phyloP scores from a whole-genome alignment of 2,888 invertebrate genomes.

The Harpagoxenus sublaevis region DNA sequence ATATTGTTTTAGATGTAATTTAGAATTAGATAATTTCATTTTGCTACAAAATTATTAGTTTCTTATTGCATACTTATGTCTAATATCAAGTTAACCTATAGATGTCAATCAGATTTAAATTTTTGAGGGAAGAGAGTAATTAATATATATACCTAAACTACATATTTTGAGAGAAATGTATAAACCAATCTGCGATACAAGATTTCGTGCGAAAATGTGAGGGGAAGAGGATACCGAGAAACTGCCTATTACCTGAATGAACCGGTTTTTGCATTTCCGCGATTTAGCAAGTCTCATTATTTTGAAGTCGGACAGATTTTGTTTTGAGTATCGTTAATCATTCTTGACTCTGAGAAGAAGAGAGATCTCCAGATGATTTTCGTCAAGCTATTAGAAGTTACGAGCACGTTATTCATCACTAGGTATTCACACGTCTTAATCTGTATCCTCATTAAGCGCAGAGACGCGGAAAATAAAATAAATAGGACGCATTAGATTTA shows the following conservation, averaged over 20 bases:
- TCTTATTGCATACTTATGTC: not conserved
- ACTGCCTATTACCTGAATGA: conserved; percentile 1
- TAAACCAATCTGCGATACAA: not conserved
- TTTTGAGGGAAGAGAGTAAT: not conserved
- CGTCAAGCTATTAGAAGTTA: conserved; percentile 34
- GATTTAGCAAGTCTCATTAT: conserved; percentile 40
- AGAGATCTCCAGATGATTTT: conserved; percentile 40
- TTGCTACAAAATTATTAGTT: not conserved
- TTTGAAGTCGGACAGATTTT: conserved; percentile 18
- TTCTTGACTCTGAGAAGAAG: conserved; percentile 18
- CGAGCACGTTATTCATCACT: conserved; percentile 43
- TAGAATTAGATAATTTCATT: conserved; percentile 7
- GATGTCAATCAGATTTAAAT: not conserved
- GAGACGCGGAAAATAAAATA: conserved; percentile 14
- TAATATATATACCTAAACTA: not conserved
- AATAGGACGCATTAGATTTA: not conserved
- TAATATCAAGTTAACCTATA: not conserved
- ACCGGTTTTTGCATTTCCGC: conserved; percentile 49
- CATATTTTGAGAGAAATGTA: not conserved
- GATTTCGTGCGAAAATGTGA: not conserved
- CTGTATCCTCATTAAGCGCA: conserved; percentile 26
- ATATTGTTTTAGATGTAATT: conserved; percentile 3
- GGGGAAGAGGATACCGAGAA: not conserved
- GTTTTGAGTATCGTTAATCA: conserved; percentile 51
- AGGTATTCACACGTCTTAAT: conserved; percentile 39